Conservation (phyloP, 2,888 invertebrate species). For the Operophtera brumata region DNA sequence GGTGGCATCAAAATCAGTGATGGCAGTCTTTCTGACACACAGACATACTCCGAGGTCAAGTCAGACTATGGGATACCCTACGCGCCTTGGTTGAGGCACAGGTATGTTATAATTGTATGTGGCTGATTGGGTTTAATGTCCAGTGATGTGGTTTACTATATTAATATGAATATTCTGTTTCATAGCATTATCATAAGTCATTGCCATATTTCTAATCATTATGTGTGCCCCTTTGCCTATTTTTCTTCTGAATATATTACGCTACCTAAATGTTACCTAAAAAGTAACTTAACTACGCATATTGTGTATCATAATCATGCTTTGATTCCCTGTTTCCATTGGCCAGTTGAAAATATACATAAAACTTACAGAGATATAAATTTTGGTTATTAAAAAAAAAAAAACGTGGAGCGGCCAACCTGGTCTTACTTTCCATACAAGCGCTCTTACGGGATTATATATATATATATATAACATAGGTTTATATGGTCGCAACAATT, state of each 20-base stretch:
- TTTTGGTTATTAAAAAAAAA: no score
- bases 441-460: no score
- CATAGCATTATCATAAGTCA: conserved; percentile 41
- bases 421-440: no score
- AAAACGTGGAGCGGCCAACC: no score
- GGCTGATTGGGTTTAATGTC: conserved; percentile 1
- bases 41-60: conserved; percentile 85
- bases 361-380: background rate
- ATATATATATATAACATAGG: no score
- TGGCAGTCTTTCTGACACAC: conserved; percentile 92
- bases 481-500: no score
- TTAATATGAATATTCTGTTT: conserved; percentile 23
- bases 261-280: conserved; percentile 22
- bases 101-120: conserved; percentile 62
- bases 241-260: conserved; percentile 25
- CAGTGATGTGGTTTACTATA: conserved; percentile 24
- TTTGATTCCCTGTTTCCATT: conserved; percentile 54
- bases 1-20: conserved; percentile 84
- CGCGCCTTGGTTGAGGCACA: conserved; percentile 93
- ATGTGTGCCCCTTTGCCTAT: conserved; percentile 32
- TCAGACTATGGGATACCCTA: conserved; percentile 92
- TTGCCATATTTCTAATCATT: conserved; percentile 36
- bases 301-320: conserved; percentile 50
- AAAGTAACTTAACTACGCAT: conserved; percentile 36
- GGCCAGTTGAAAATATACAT: conserved; percentile 50